These are phyloP conservation scores for Eupithecia subfuscata DNA, from an alignment of 2,888 invertebrate genomes.

Conservation along the genomic window DNA sequence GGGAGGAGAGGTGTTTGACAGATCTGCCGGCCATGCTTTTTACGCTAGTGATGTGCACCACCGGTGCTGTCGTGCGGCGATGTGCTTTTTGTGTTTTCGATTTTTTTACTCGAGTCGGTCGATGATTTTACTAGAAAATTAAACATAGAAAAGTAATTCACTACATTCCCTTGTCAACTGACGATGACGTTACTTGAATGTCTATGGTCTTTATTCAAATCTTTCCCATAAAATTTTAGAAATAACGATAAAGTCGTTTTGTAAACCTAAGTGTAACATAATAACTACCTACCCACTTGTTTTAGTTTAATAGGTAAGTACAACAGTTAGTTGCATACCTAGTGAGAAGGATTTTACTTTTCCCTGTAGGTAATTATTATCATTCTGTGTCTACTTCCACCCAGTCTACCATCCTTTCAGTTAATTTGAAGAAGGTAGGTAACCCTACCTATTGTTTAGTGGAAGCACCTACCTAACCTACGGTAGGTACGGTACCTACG, in stretches of 20 bases:
- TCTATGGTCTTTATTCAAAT: not conserved
- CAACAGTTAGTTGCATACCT: too few species aligned
- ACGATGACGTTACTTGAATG: not conserved
- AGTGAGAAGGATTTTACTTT: not conserved
- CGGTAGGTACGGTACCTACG: too few species aligned
- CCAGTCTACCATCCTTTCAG: too few species aligned
- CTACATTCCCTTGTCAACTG: too few species aligned
- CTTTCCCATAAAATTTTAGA: not conserved
- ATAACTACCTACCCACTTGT: not conserved
- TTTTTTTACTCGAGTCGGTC: not conserved
- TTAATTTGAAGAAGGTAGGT: too few species aligned
- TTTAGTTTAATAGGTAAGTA: not conserved
- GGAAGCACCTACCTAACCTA: too few species aligned
- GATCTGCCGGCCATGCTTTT: constrained; percentile 10
- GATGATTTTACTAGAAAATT: too few species aligned
- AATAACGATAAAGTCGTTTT: not conserved
- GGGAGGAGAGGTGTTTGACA: too few species aligned
- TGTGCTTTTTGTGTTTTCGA: too few species aligned
- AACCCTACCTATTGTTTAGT: too few species aligned
- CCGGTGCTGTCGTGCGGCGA: not conserved
- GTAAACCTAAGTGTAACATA: not conserved
- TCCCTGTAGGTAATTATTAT: not conserved
- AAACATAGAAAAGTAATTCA: too few species aligned
- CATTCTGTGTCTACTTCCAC: not conserved
- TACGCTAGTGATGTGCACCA: constrained; percentile 8